Percentiles rank a stretch among this genome's conserved stretches.
These are phyloP conservation scores for Mus pahari DNA, from an alignment of 2,113 vertebrate genomes.

Conservation along the genomic window DNA sequence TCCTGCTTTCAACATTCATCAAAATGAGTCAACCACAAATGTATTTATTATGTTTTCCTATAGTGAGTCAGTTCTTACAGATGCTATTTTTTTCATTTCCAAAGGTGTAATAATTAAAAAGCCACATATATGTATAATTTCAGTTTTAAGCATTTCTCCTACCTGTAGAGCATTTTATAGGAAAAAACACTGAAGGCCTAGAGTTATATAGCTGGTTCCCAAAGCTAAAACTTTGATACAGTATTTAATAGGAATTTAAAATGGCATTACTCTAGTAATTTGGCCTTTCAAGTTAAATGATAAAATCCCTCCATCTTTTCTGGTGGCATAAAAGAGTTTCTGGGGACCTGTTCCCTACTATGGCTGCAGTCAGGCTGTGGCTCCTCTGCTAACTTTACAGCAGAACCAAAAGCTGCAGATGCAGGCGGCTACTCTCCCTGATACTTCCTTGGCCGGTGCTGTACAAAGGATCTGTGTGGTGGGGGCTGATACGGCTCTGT, in stretches of 20 bases:
- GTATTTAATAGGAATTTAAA: conserved; percentile 47
- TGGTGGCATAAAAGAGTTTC: conserved; percentile 27
- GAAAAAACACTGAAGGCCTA: conserved; percentile 41
- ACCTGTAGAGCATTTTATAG: conserved; percentile 45
- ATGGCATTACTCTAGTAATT: conserved; percentile 12
- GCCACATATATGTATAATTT: not conserved
- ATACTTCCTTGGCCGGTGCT: not conserved
- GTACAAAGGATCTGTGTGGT: not conserved
- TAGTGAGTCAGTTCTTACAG: conserved; percentile 36
- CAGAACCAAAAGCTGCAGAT: conserved; percentile 12
- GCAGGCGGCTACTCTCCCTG: too few relatives aligned
- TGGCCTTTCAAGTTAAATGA: conserved; percentile 24
- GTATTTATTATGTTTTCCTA: conserved; percentile 17
- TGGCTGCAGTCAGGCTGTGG: not conserved
- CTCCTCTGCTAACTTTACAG: conserved; percentile 28
- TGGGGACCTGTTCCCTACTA: not conserved
- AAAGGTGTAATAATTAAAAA: conserved; percentile 5
- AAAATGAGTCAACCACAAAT: not conserved
- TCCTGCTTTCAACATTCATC: conserved; percentile 6
- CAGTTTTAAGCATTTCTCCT: conserved; percentile 52
- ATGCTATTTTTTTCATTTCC: conserved; percentile 32
- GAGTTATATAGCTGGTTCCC: not conserved
- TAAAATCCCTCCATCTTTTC: conserved; percentile 14
- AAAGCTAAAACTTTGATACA: conserved; percentile 52
- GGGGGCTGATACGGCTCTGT: not conserved